Percentiles rank a stretch among this genome's conserved stretches.
phyloP scores from a whole-genome alignment of 2,888 invertebrate genomes.

The Scrobipalpa atriplicella region DNA sequence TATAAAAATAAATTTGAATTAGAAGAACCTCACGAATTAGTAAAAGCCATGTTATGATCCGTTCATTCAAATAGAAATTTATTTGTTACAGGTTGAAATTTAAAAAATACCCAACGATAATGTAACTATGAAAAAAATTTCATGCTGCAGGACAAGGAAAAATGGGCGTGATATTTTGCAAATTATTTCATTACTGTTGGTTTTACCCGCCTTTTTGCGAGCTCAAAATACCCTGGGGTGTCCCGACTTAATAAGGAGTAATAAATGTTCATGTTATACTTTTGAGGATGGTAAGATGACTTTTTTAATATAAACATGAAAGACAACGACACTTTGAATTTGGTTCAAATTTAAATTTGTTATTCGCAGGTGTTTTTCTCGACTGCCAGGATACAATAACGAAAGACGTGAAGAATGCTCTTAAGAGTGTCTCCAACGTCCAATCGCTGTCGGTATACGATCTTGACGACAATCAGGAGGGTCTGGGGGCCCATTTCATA shows the following conservation, averaged over 20 bases:
- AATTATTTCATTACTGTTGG: conserved; percentile 72
- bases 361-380: conserved; percentile 87
- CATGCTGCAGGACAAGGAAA: conserved; percentile 64
- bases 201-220: conserved; percentile 73
- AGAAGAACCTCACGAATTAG: not conserved
- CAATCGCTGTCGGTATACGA: conserved; percentile 95
- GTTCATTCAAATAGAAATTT: not conserved
- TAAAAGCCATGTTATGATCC: not conserved
- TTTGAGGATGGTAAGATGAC: conserved; percentile 90
- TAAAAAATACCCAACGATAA: conserved; percentile 64
- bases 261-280: conserved; percentile 94
- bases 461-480: conserved; percentile 90
- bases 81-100: conserved; percentile 60
- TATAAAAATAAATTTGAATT: too few species aligned
- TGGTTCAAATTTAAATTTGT: conserved; percentile 10
- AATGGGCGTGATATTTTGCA: conserved; percentile 67
- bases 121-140: conserved; percentile 78
- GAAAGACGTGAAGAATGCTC: conserved; percentile 87
- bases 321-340: conserved; percentile 23
- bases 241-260: conserved; percentile 87
- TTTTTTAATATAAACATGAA: conserved; percentile 27
- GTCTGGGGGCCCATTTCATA: conserved; percentile 90
- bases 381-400: conserved; percentile 93
- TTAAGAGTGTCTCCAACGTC: conserved; percentile 86
- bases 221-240: conserved; percentile 83